A percentile compares a stretch with the other conserved stretches of the same genome.
Conservation (phyloP, 2,113 vertebrate species). For the Choloepus hoffmanni region DNA sequence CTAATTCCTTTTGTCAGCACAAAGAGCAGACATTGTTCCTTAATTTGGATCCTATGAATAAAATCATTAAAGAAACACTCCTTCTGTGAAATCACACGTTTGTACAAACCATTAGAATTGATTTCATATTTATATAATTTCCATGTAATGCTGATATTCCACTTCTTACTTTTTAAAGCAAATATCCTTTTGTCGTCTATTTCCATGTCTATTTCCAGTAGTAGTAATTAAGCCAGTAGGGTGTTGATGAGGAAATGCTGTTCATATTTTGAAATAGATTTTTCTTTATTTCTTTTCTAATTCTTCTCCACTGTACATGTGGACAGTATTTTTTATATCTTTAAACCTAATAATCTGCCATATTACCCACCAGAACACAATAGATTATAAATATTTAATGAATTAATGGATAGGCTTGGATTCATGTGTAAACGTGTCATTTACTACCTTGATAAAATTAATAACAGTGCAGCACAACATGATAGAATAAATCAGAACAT, state of each 20-base stretch:
- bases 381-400: not conserved
- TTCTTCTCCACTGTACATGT: not conserved
- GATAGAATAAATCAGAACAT: not conserved
- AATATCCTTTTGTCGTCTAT: not conserved
- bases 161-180: not conserved
- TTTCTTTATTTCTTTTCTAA: not conserved
- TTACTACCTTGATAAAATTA: not conserved
- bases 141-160: not conserved
- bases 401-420: not conserved
- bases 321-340: not conserved
- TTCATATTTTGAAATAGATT: not conserved
- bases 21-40: not conserved
- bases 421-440: not conserved
- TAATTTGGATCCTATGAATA: not conserved
- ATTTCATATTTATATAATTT: not conserved
- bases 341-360: not conserved
- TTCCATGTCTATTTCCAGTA: not conserved
- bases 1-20: constrained; percentile 5
- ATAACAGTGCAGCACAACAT: not conserved
- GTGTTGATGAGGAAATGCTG: not conserved
- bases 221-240: not conserved
- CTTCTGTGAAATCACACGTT: not conserved
- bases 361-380: not conserved
- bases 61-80: not conserved
- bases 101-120: not conserved